phyloP scores from a whole-genome alignment of 2,113 vertebrate species.

The Cavia porcellus region DNA sequence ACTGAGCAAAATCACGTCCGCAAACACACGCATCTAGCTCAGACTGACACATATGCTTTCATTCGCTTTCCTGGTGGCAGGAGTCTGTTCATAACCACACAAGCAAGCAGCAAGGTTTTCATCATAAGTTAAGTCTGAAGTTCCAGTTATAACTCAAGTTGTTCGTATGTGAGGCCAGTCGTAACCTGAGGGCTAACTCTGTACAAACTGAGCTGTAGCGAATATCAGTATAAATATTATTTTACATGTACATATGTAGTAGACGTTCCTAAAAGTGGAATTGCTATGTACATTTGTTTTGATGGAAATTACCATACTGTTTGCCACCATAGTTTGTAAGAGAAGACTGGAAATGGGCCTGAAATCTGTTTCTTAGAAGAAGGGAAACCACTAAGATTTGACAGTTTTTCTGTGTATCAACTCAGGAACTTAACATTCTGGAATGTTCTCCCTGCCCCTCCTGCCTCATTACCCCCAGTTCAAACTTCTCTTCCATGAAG shows the following conservation, averaged over 20 bases:
- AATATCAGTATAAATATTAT: not conserved
- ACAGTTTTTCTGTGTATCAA: not conserved
- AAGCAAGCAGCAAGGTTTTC: not conserved
- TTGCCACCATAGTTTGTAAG: not conserved
- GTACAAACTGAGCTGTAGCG: not conserved
- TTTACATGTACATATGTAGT: not conserved
- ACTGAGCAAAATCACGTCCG: not conserved
- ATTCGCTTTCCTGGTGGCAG: not conserved
- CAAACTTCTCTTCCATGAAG: not conserved
- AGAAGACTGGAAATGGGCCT: not conserved
- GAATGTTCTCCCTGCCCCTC: conserved; percentile 39
- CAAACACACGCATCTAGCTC: not conserved
- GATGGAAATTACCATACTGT: not conserved
- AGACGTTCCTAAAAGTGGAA: not conserved
- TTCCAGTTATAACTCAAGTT: not conserved
- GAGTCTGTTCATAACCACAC: not conserved
- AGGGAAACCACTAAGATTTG: not conserved
- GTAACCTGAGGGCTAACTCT: not conserved
- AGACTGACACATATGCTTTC: not conserved
- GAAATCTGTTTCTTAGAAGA: conserved; percentile 14
- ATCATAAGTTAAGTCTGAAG: not conserved
- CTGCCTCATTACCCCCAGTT: not conserved
- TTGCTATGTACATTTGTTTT: not conserved
- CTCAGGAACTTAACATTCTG: conserved; percentile 6
- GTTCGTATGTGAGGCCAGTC: not conserved